Evolutionary conservation across 2,113 vertebrate genomes (phyloP), one percentile per base, ranked within the genome.

Genomic region (Hydrolagus affinis): DNA sequence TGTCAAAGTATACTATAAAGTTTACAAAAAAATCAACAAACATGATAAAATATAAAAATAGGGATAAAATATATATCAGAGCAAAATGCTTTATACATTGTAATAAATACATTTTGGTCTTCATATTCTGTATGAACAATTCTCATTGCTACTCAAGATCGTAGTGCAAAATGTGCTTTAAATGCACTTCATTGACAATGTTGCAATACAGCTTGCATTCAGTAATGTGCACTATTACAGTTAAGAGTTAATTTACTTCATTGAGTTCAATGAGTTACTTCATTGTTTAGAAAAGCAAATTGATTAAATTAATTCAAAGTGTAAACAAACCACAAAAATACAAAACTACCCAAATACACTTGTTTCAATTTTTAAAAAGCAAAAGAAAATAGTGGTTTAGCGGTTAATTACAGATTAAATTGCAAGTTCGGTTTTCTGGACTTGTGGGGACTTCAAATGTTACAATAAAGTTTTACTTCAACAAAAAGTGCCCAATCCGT

Each of bases 51-150:
- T 66, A 17, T 32, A 66, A 66, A 83, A 83, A 68, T 64, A 21
- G 73, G 32, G 15, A 66, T 83, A 19, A 44, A 83, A 83, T 83
- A 83, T 64, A 83, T 66, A 83, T 44, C 15, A 77, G 66, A 62
- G 76, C 23, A 68, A 66, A 75, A 75, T 57, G 73, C 73, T 56
- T 75, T 75, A 75, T 69, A 14, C 30, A 17, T 64, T 83, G 32
- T 23, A 83, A 66, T 32, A 83, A 83, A 66, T 66, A 83, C 0
- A 15, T 28, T 66, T 32, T 75, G 62, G 11, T 83, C 64, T 66
- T 68, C 32, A 21, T 17, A 60, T 80, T 64, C 23, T 15, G 32
- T 21, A 12, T 32, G 71, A 44, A n/a, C 62, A 32, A 83, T 83
- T 66, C 15, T 30, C 9, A 23, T 25, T 78, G 25, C n/a, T 77